phyloP scores from a whole-genome alignment of 1,140 invertebrate genomes.

The Pseudobourletiella spinata region DNA sequence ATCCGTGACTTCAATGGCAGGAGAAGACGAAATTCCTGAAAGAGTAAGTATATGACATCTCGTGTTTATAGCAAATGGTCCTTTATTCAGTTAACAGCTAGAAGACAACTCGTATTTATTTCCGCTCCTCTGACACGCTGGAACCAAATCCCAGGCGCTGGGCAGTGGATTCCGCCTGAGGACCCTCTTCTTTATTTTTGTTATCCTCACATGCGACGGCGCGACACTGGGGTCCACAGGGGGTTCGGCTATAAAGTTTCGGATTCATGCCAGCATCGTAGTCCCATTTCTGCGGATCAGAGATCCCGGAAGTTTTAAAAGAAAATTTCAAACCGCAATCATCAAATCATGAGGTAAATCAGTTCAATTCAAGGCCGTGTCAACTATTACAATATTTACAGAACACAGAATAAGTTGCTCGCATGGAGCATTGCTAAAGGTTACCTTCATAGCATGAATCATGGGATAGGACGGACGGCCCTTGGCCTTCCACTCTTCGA shows the following conservation, averaged over 20 bases:
- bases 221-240: not conserved
- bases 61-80: too few relatives aligned
- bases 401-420: not conserved
- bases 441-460: conserved; percentile 1
- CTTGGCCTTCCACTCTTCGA: not conserved
- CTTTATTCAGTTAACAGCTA: too few relatives aligned
- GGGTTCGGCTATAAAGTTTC: not conserved
- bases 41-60: too few relatives aligned
- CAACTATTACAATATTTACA: not conserved
- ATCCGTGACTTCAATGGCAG: too few relatives aligned
- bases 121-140: not conserved
- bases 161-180: not conserved
- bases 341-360: not conserved
- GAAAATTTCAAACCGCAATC: not conserved
- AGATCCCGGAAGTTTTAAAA: not conserved
- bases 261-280: conserved; percentile 1
- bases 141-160: not conserved
- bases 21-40: too few relatives aligned
- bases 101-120: too few relatives aligned
- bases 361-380: not conserved
- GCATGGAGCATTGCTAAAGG: not conserved
- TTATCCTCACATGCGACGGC: not conserved
- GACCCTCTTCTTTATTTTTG: not conserved
- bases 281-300: not conserved
- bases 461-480: not conserved